These are phyloP conservation scores for Antheraea yamamai DNA, from an alignment of 2,888 invertebrate genomes.

Conservation along the genomic window DNA sequence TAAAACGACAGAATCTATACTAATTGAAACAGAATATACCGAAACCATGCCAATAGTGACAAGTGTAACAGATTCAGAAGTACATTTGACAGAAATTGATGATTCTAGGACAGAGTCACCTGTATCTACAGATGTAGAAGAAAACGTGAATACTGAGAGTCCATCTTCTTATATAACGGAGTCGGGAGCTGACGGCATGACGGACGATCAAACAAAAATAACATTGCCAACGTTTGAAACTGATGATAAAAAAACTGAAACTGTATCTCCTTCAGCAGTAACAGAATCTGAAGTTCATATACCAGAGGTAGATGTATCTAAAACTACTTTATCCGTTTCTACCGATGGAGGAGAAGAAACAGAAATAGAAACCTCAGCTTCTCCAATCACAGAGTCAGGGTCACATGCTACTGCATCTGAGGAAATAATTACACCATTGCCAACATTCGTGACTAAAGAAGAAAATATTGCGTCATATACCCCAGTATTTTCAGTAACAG, in stretches of 20 bases:
- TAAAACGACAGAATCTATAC: slow-evolving; percentile 20
- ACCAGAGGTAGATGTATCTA: background rate
- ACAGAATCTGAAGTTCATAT: slow-evolving; percentile 11
- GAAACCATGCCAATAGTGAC: background rate
- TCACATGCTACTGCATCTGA: background rate
- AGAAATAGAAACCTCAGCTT: slow-evolving; percentile 10
- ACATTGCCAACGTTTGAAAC: background rate
- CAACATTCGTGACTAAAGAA: background rate
- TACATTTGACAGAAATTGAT: slow-evolving; percentile 4
- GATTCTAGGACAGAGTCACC: slow-evolving; percentile 8
- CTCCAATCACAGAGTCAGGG: background rate
- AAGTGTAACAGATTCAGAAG: background rate
- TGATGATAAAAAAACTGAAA: slow-evolving; percentile 4
- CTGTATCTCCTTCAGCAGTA: background rate
- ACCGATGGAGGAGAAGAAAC: background rate
- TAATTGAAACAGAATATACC: slow-evolving; percentile 2
- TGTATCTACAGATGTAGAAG: slow-evolving; percentile 11
- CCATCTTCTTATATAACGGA: background rate
- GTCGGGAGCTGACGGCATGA: background rate
- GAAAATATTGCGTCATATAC: background rate
- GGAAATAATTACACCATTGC: background rate
- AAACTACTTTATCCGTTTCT: background rate
- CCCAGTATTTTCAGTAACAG: background rate
- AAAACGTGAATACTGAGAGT: slow-evolving; percentile 19
- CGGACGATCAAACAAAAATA: slow-evolving; percentile 1